These are phyloP conservation scores for Luperina nickerlii DNA, from an alignment of 2,888 invertebrate species.

Conservation along the genomic window DNA sequence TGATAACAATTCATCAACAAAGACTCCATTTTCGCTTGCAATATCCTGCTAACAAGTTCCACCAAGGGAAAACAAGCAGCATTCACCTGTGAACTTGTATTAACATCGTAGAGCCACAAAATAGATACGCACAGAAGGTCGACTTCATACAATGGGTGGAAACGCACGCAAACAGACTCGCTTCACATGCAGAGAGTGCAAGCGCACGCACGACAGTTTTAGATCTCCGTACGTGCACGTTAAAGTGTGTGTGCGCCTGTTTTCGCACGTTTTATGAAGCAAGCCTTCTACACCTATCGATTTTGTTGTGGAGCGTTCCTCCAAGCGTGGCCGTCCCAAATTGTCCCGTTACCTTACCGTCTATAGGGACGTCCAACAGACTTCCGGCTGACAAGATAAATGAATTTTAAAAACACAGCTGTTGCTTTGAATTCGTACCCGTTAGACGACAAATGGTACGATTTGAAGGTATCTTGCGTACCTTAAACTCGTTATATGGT, in stretches of 20 bases:
- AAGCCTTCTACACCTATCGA: neutral
- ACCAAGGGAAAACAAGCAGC: conserved; percentile 29
- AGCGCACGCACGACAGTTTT: too few relatives aligned
- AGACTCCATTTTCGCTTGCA: conserved; percentile 25
- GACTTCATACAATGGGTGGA: neutral
- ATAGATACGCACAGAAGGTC: conserved; percentile 3
- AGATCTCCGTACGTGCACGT: neutral
- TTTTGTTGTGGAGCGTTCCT: conserved; percentile 7
- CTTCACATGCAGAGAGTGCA: neutral
- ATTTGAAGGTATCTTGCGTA: conserved; percentile 11
- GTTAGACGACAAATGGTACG: conserved; percentile 36
- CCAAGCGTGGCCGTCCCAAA: conserved; percentile 51
- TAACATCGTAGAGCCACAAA: conserved; percentile 35
- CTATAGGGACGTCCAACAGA: conserved; percentile 57
- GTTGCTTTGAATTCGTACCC: conserved; percentile 54
- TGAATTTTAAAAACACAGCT: conserved; percentile 59
- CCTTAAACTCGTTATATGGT: conserved; percentile 32
- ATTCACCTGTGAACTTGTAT: conserved; percentile 61
- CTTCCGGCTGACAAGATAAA: conserved; percentile 57
- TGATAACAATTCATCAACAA: conserved; percentile 18
- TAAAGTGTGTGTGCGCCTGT: neutral
- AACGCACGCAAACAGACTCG: neutral
- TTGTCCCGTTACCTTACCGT: conserved; percentile 50
- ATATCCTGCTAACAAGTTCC: conserved; percentile 30
- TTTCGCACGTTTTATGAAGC: neutral